Evolutionary conservation across 2,888 invertebrate species (phyloP).

Genomic region (Melolontha melolontha): DNA sequence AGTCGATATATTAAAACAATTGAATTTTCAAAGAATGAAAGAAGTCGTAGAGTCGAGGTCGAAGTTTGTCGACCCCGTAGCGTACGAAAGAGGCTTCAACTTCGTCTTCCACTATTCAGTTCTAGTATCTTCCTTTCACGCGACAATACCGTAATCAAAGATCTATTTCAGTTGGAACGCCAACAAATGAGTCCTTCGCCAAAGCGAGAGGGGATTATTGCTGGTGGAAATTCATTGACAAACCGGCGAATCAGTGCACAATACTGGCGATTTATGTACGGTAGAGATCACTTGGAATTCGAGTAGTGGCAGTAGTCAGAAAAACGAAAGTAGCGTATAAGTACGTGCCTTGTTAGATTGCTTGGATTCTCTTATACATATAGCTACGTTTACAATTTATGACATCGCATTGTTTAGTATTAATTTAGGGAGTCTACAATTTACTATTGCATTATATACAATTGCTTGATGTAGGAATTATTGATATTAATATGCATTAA

Average conservation of each 20-base stretch:
- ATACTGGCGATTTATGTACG: constrained; percentile 24
- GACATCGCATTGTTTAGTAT: too few relatives aligned
- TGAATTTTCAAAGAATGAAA: neutral
- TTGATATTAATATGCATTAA: too few relatives aligned
- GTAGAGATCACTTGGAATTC: constrained; percentile 3
- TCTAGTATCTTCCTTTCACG: constrained; percentile 15
- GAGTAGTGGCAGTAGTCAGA: neutral
- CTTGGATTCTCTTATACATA: too few relatives aligned
- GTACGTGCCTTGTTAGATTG: constrained; percentile 1
- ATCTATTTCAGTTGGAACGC: constrained; percentile 25
- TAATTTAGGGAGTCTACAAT: too few relatives aligned
- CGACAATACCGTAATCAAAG: constrained; percentile 37
- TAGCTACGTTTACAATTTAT: too few relatives aligned
- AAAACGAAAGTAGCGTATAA: constrained; percentile 1
- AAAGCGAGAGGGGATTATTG: constrained; percentile 28
- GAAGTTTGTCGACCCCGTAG: constrained; percentile 35
- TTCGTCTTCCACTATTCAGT: constrained; percentile 16
- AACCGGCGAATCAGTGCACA: constrained; percentile 38
- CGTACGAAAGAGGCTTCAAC: constrained; percentile 20
- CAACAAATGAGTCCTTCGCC: constrained; percentile 24
- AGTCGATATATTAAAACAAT: too few relatives aligned
- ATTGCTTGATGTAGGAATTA: too few relatives aligned
- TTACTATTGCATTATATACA: too few relatives aligned
- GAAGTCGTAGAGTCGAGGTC: constrained; percentile 32
- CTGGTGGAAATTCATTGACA: constrained; percentile 30